Percentiles rank a stretch among this genome's conserved stretches.
Evolutionary conservation across 2,888 invertebrate species (phyloP).

Genomic region (Chelonus formosanus): DNA sequence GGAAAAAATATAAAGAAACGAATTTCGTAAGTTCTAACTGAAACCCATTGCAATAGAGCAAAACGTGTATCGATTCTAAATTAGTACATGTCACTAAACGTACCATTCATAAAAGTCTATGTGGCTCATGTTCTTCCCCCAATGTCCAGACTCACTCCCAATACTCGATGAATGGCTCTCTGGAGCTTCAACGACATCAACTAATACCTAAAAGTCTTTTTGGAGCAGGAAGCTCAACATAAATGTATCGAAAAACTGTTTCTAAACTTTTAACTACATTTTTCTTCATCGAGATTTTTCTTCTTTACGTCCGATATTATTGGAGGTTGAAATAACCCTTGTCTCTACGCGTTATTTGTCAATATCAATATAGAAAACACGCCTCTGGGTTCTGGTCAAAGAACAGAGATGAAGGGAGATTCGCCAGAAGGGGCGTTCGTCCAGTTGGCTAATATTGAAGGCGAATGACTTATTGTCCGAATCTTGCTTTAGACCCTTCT

Average conservation of each 20-base stretch:
- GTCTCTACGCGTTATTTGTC: slow-evolving; percentile 34
- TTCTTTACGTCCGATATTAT: slow-evolving; percentile 13
- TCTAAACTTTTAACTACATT: not conserved
- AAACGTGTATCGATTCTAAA: slow-evolving; percentile 8
- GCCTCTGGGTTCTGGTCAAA: slow-evolving; percentile 28
- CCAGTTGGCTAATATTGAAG: slow-evolving; percentile 57
- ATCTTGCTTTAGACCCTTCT: slow-evolving; percentile 27
- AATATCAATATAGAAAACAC: slow-evolving; percentile 54
- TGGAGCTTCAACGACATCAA: slow-evolving; percentile 51
- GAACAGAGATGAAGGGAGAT: slow-evolving; percentile 9
- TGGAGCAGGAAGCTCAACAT: not conserved
- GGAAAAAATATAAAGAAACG: too few relatives aligned
- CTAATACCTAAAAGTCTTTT: slow-evolving; percentile 47
- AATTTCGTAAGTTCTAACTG: too few relatives aligned
- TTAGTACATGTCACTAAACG: slow-evolving; percentile 41
- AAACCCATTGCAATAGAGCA: not conserved
- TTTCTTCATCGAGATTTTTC: not conserved
- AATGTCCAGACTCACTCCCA: slow-evolving; percentile 47
- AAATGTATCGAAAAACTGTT: not conserved
- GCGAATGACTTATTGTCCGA: slow-evolving; percentile 55
- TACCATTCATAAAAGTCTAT: slow-evolving; percentile 53
- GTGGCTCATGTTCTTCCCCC: slow-evolving; percentile 31
- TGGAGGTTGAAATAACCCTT: slow-evolving; percentile 25
- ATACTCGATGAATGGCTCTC: slow-evolving; percentile 55
- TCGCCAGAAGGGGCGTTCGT: slow-evolving; percentile 37